Evolutionary conservation across 2,797 vertebrate genomes (phyloP), one percentile per base, ranked within the genome.

Genomic region (Sebastes alutus): DNA sequence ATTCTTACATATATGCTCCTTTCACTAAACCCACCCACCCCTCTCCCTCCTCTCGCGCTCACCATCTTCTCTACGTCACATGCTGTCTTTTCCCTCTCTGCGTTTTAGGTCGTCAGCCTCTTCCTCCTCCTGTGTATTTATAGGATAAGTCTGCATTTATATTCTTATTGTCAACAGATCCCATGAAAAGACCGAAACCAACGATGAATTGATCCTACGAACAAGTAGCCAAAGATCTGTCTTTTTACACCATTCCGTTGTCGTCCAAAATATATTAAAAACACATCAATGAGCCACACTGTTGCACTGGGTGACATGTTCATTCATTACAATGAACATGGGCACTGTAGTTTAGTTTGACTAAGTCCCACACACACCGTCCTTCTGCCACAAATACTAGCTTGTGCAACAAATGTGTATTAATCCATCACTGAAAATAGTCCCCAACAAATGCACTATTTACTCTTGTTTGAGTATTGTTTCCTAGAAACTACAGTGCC

Each of bases 1-100:
- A 49, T 66, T 83, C 72, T 84, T 81, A 78, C 42, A 76, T 76
- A 38, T 54, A 76, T 72, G 78, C 80, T 89, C 80, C 56, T 81
- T 87, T 90, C 77, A 70, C 80, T 35, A 61, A 72, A 76, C 70
- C 61, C 72, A 63, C 68, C 66, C 70, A 22, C 60, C 38, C 33
- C 29, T 56, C 52, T 60, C 33, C 55, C 35, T 68, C 55, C 29
- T 83, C 60, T 59, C 11, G 5, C 66, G 32, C 65, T 70, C 72
- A 81, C 68, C 65, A 61, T 82, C 72, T 81, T 78, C 14, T 35
- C 74, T 68, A 33, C 63, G 35, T 81, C 81, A 89, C 74, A 59
- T 30, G 54, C 65, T 61, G 59, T 59, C 49, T 75, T 55, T 75
- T 80, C 55, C 27, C 33, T 61, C 59, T 66, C 29, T 14, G 13